Evolutionary conservation across 2,888 invertebrate species (phyloP).

Genomic region (Amiota minor): DNA sequence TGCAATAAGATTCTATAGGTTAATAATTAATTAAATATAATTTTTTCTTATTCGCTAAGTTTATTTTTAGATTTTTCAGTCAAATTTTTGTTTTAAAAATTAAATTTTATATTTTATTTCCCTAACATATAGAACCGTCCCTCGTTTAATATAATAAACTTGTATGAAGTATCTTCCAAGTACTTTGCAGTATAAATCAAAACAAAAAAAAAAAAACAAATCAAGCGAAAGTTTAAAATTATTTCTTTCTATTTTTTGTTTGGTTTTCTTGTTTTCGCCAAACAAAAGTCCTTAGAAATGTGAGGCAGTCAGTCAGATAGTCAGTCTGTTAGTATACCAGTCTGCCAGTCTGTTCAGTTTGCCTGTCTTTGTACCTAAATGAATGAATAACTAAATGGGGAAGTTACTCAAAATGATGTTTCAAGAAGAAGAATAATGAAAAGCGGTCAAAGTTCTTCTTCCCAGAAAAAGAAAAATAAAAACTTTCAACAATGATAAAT

Average conservation of each 20-base stretch:
- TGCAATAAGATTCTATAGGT: no score
- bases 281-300: not conserved
- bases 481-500: constrained; percentile 28
- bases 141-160: no score
- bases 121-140: no score
- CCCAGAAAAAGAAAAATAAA: not conserved
- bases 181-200: constrained; percentile 10
- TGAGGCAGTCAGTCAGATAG: not conserved
- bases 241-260: constrained; percentile 33
- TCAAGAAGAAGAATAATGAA: constrained; percentile 28
- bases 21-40: no score
- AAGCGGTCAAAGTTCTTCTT: constrained; percentile 26
- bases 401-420: not conserved
- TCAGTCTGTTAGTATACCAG: not conserved
- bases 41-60: no score
- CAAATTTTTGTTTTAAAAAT: no score
- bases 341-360: not conserved
- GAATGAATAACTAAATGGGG: no score
- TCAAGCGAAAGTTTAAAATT: constrained; percentile 43
- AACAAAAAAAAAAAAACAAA: constrained; percentile 20
- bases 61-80: no score
- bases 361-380: no score
- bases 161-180: no score
- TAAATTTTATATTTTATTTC: no score
- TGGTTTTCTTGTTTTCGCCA: not conserved